phyloP scores from a whole-genome alignment of 2,113 vertebrate species.

The Tympanuchus pallidicinctus region DNA sequence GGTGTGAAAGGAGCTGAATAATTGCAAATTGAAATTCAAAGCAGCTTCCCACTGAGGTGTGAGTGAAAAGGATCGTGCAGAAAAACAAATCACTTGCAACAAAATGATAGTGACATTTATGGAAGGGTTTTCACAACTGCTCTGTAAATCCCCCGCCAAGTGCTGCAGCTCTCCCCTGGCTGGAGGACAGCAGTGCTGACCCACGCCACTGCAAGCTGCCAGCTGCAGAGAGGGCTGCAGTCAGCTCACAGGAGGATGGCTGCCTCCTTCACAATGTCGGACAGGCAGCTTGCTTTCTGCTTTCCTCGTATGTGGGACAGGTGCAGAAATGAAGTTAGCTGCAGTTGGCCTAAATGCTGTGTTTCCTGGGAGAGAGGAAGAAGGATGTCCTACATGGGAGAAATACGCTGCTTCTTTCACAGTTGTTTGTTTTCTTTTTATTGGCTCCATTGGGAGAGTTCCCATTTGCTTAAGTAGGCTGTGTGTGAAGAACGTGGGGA shows the following conservation, averaged over 20 bases:
- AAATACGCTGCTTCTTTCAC: not conserved
- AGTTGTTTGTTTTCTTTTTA: not conserved
- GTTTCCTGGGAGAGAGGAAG: not conserved
- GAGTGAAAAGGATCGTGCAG: not conserved
- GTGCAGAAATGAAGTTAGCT: not conserved
- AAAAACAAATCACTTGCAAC: not conserved
- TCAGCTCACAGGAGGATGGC: not conserved
- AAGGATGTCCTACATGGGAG: not conserved
- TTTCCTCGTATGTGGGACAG: not conserved
- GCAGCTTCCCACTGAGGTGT: not conserved
- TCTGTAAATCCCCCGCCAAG: not conserved
- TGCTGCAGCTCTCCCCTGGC: not conserved
- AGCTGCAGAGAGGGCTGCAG: not conserved
- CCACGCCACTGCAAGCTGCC: not conserved
- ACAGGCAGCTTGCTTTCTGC: not conserved
- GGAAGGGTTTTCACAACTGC: not conserved
- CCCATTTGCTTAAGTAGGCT: constrained; percentile 42
- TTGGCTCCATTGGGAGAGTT: constrained; percentile 8
- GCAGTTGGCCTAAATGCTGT: not conserved
- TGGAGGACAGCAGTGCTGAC: not conserved
- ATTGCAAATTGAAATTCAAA: not conserved
- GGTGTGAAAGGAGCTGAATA: not conserved
- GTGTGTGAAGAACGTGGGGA: not conserved
- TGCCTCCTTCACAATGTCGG: not conserved
- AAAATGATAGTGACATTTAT: not conserved